Evolutionary conservation across 2,888 invertebrate genomes (phyloP).

Genomic region (Caenorhabditis sp.): DNA sequence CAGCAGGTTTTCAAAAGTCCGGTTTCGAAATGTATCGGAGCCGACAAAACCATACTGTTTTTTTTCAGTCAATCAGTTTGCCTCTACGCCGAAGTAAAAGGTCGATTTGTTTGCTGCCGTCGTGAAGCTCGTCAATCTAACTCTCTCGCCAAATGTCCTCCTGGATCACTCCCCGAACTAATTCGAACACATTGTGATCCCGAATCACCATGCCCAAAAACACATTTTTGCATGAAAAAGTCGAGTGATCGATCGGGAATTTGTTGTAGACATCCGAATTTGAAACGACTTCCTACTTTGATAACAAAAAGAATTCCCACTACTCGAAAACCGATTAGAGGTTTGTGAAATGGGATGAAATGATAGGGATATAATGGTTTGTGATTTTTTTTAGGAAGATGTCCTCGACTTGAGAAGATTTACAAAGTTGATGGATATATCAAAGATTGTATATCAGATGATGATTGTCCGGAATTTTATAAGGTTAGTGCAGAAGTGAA

Average conservation of each 20-base stretch:
- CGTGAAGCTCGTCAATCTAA: constrained; percentile 47
- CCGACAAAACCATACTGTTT: too few relatives aligned
- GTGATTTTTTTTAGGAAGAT: constrained; percentile 16
- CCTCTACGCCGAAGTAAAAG: constrained; percentile 51
- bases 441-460: constrained; percentile 9
- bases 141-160: constrained; percentile 40
- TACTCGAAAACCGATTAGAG: not conserved
- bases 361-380: too few relatives aligned
- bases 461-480: constrained; percentile 31
- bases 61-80: constrained; percentile 48
- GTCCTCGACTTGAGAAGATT: constrained; percentile 23
- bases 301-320: not conserved
- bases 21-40: too few relatives aligned
- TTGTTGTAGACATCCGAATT: constrained; percentile 49
- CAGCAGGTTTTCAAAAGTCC: too few relatives aligned
- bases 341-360: constrained; percentile 7
- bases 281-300: constrained; percentile 11
- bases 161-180: constrained; percentile 31
- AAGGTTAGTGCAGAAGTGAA: not conserved
- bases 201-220: constrained; percentile 40
- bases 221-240: constrained; percentile 50
- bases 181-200: constrained; percentile 38
- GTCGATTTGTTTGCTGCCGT: constrained; percentile 63
- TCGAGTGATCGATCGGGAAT: constrained; percentile 47
- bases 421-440: constrained; percentile 13